These are phyloP conservation scores for Mola mola DNA, from an alignment of 2,113 vertebrate species.

Conservation along the genomic window DNA sequence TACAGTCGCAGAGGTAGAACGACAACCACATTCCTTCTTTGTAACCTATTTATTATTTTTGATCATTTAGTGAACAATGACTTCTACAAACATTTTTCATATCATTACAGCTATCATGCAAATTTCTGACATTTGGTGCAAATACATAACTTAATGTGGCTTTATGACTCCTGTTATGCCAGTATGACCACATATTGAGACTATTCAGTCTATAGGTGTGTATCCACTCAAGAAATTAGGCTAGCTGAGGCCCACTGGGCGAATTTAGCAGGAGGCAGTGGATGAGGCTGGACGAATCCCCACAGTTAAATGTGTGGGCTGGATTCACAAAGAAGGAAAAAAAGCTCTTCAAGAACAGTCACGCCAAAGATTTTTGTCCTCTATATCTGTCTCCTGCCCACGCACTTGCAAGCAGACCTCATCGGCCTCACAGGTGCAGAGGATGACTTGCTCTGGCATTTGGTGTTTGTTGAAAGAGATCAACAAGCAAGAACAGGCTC, in stretches of 20 bases:
- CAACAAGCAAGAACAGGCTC: conserved; percentile 75
- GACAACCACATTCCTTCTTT: too few relatives aligned
- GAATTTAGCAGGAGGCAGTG: not conserved
- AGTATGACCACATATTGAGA: not conserved
- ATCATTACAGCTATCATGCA: too few relatives aligned
- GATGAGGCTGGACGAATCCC: conserved; percentile 11
- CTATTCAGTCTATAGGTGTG: not conserved
- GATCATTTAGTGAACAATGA: too few relatives aligned
- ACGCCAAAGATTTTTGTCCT: conserved; percentile 36
- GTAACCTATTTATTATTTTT: too few relatives aligned
- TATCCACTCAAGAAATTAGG: not conserved
- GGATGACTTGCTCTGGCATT: conserved; percentile 58
- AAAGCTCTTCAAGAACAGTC: conserved; percentile 15
- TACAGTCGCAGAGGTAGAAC: too few relatives aligned
- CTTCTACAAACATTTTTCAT: too few relatives aligned
- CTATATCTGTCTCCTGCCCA: conserved; percentile 27
- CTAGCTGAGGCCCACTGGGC: not conserved
- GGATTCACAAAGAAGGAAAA: conserved; percentile 18
- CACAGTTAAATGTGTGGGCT: conserved; percentile 47
- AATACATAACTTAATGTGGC: too few relatives aligned
- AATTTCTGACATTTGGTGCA: too few relatives aligned
- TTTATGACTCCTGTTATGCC: too few relatives aligned
- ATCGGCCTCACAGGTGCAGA: conserved; percentile 42
- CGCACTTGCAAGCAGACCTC: conserved; percentile 25
- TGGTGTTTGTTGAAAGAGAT: conserved; percentile 59